These are phyloP conservation scores for Gymnoscelis rufifasciata DNA, from an alignment of 2,888 invertebrate species.

Conservation along the genomic window DNA sequence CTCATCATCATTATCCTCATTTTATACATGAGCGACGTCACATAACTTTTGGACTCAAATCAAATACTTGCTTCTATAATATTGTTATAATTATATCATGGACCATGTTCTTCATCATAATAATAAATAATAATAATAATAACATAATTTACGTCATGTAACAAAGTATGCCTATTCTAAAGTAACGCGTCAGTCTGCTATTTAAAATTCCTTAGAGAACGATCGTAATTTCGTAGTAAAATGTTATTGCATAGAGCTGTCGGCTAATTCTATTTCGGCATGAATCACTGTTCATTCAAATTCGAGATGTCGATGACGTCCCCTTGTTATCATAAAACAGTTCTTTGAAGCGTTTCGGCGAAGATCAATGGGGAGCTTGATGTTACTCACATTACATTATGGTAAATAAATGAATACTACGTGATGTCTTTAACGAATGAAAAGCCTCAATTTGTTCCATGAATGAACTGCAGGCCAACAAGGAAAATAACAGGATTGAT, in stretches of 20 bases:
- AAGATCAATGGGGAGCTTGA: slow-evolving; percentile 5
- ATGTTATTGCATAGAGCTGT: slow-evolving; percentile 40
- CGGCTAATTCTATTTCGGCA: slow-evolving; percentile 58
- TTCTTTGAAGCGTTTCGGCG: slow-evolving; percentile 37
- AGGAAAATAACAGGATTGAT: neutral
- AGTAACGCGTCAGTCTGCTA: neutral
- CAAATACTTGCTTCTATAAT: too few species aligned
- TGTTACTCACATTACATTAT: neutral
- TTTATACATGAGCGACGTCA: too few species aligned
- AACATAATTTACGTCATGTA: too few species aligned
- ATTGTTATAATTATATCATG: too few species aligned
- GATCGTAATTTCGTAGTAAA: slow-evolving; percentile 64
- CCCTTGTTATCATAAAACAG: slow-evolving; percentile 44
- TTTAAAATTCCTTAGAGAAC: slow-evolving; percentile 34
- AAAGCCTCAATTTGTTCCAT: neutral
- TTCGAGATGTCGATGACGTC: slow-evolving; percentile 56
- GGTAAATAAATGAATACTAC: neutral
- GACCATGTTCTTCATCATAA: too few species aligned
- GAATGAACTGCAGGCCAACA: neutral
- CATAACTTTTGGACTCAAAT: too few species aligned
- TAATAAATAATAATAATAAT: too few species aligned
- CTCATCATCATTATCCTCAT: too few species aligned
- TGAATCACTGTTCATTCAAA: slow-evolving; percentile 67
- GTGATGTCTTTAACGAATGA: neutral
- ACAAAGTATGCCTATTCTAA: too few species aligned